phyloP scores from a whole-genome alignment of 2,113 vertebrate species.

The Sialia sialis region DNA sequence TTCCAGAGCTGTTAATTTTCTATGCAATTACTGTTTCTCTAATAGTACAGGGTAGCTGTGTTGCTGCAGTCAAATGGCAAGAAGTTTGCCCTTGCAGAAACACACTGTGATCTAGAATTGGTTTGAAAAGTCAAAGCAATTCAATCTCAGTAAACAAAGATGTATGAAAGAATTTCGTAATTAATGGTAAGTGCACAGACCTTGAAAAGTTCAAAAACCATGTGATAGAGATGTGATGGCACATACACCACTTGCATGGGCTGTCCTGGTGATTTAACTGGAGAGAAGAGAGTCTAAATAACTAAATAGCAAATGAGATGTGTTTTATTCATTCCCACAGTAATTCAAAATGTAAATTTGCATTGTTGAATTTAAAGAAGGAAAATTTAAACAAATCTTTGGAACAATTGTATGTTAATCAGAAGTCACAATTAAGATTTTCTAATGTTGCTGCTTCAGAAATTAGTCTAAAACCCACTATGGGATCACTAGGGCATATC shows the following conservation, averaged over 20 bases:
- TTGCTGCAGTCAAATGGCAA: neutral
- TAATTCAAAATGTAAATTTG: neutral
- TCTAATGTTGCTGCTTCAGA: neutral
- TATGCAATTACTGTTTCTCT: neutral
- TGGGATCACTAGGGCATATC: neutral
- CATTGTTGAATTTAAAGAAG: neutral
- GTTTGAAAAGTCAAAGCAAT: neutral
- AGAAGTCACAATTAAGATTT: neutral
- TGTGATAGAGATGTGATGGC: conserved; percentile 97
- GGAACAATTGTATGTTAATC: neutral
- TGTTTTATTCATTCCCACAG: neutral
- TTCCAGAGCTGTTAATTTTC: neutral
- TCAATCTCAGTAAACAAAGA: neutral
- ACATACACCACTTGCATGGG: conserved; percentile 92
- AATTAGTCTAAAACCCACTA: neutral
- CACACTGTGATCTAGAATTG: neutral
- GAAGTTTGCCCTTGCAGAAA: neutral
- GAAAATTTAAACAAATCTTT: neutral
- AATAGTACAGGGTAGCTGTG: neutral
- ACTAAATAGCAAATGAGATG: neutral
- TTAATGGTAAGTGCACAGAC: conserved; percentile 72
- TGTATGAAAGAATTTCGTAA: conserved; percentile 30
- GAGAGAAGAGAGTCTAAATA: conserved; percentile 60
- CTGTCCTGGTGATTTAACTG: conserved; percentile 84
- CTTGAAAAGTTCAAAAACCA: conserved; percentile 99